These are phyloP conservation scores for Orthosia cruda DNA, from an alignment of 2,888 invertebrate genomes.

Conservation along the genomic window DNA sequence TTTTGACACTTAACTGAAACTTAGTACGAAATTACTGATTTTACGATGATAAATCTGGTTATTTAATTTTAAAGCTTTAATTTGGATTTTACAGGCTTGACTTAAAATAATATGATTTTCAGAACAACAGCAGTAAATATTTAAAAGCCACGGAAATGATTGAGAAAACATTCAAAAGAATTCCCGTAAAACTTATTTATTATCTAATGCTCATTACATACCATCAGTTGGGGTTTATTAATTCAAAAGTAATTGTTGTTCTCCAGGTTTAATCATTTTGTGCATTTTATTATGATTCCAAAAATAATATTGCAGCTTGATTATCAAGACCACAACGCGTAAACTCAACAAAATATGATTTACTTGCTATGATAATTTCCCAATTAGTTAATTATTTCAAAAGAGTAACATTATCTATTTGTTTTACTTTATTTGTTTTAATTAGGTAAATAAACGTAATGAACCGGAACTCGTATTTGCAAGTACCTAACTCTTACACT, in stretches of 20 bases:
- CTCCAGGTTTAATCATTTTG: not conserved
- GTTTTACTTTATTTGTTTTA: not conserved
- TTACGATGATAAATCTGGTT: not conserved
- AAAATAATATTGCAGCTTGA: not conserved
- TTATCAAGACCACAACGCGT: no score
- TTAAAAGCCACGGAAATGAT: not conserved
- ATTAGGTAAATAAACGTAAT: not conserved
- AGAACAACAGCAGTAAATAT: not conserved
- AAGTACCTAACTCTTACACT: conserved; percentile 19
- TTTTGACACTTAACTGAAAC: not conserved
- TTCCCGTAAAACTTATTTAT: not conserved
- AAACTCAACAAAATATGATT: not conserved
- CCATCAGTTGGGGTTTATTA: no score
- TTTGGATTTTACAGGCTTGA: accelerated
- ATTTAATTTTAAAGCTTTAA: not conserved
- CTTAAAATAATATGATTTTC: no score
- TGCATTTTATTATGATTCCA: not conserved
- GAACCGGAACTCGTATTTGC: conserved; percentile 2
- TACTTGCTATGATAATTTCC: accelerated
- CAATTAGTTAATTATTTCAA: not conserved
- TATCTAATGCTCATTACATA: not conserved
- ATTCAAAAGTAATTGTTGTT: not conserved
- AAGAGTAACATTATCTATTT: not conserved
- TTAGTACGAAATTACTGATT: not conserved
- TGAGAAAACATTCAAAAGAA: not conserved